Evolutionary conservation across 2,888 invertebrate species (phyloP).

Genomic region (Cyrtodaria siliqua): DNA sequence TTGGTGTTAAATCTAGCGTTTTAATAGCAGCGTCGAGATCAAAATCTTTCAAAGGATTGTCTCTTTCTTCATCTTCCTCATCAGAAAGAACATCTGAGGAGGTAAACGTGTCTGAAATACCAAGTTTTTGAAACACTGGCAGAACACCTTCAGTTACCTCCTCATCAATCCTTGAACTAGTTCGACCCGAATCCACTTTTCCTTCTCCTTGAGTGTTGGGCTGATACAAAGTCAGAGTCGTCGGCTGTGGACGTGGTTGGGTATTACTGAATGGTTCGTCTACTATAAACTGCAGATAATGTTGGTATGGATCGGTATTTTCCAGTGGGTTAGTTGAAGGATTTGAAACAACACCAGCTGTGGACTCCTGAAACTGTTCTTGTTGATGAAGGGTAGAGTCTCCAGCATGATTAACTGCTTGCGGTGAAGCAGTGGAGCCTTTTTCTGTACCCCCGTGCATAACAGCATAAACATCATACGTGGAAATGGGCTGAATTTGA

Average conservation of each 20-base stretch:
- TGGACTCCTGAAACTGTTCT: no score
- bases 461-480: background rate
- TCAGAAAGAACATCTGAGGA: background rate
- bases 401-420: no score
- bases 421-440: background rate
- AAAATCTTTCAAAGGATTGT: constrained; percentile 5
- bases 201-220: constrained; percentile 4
- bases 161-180: background rate
- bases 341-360: no score
- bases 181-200: background rate
- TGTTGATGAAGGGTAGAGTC: no score
- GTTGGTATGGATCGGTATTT: no score
- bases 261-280: no score
- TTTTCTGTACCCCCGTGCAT: background rate
- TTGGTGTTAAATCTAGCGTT: no score
- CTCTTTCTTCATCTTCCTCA: constrained; percentile 20
- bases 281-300: no score
- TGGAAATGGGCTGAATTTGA: background rate
- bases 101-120: background rate
- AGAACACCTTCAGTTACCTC: background rate
- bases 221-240: background rate
- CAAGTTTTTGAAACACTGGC: constrained; percentile 25
- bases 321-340: no score
- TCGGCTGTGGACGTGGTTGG: background rate
- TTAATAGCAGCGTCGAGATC: background rate